Evolutionary conservation across 2,113 vertebrate genomes (phyloP).

Genomic region (Notechis scutatus): DNA sequence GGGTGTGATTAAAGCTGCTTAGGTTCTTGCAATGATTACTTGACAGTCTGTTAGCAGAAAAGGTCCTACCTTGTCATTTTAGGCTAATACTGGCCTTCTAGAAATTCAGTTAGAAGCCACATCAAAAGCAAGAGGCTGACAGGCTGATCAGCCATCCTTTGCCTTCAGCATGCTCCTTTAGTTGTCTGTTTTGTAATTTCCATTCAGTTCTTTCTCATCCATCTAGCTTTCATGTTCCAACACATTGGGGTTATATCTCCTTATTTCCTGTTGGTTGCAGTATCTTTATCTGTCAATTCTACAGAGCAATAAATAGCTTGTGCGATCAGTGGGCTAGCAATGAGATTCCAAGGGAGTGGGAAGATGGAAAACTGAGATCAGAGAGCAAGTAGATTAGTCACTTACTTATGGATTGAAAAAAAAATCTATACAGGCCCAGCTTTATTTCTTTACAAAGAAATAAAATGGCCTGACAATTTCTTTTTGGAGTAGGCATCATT

Average conservation of each 20-base stretch:
- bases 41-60: background rate
- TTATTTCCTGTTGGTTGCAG: background rate
- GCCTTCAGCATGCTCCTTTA: background rate
- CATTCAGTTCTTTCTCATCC: background rate
- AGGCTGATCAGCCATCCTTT: background rate
- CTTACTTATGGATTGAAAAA: background rate
- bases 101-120: background rate
- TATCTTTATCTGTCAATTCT: background rate
- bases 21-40: background rate
- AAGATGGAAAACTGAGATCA: background rate
- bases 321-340: background rate
- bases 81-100: background rate
- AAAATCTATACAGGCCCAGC: background rate
- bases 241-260: background rate
- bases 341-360: background rate
- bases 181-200: background rate
- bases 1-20: background rate
- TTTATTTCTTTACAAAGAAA: background rate
- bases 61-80: background rate
- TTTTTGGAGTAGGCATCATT: background rate
- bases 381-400: background rate
- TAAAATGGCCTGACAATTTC: background rate
- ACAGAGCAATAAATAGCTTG: background rate
- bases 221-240: background rate
- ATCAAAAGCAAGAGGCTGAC: background rate